Conservation (phyloP, 2,888 invertebrate genomes). For the Mimas tiliae region DNA sequence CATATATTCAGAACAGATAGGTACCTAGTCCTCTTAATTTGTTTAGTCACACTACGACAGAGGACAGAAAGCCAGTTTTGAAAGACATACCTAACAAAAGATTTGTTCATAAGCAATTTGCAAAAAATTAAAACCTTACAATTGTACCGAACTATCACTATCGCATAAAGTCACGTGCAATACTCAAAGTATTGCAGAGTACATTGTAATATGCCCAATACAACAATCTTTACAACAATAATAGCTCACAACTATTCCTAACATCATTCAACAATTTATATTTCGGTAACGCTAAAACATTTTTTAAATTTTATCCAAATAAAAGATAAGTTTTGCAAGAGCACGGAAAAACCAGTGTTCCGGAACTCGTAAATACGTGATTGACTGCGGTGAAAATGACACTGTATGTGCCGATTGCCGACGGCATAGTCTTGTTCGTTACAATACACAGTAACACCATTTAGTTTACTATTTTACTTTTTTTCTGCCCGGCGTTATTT, state of each 20-base stretch:
- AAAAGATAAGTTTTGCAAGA: not conserved
- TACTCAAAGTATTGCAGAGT: not conserved
- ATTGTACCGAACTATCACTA: not conserved
- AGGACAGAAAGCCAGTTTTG: no score
- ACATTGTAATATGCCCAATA: not conserved
- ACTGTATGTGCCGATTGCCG: not conserved
- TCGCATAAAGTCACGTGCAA: not conserved
- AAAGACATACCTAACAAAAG: no score
- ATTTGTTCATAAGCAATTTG: no score
- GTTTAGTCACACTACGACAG: no score
- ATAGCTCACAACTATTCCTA: not conserved
- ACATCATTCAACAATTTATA: not conserved
- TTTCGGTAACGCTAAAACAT: not conserved
- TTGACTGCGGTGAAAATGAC: conserved; percentile 7
- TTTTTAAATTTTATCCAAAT: not conserved
- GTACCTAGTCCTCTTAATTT: no score
- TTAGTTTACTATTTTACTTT: not conserved
- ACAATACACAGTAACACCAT: not conserved
- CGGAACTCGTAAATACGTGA: conserved; percentile 11
- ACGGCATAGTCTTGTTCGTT: not conserved
- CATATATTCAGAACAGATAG: no score
- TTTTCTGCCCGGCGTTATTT: no score
- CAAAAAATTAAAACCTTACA: not conserved
- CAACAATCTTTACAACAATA: not conserved
- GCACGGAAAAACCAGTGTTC: conserved; percentile 4